Conservation (phyloP, 1,140 invertebrate species). For the Asbolus verrucosus region DNA sequence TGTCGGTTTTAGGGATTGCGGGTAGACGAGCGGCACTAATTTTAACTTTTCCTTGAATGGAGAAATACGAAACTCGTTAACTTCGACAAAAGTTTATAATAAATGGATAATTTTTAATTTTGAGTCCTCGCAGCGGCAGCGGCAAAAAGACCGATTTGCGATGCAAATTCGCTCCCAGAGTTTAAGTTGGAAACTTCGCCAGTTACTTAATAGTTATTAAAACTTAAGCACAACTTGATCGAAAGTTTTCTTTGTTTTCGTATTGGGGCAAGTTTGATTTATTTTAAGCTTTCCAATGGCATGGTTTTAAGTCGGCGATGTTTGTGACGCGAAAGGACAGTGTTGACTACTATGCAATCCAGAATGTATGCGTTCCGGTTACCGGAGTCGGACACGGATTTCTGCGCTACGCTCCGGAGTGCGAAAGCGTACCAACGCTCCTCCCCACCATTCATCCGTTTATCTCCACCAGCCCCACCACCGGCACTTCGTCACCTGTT, state of each 20-base stretch:
- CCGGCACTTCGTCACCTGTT: constrained; percentile 44
- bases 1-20: neutral
- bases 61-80: too few relatives aligned
- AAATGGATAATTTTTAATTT: constrained; percentile 10
- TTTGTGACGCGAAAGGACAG: constrained; percentile 23
- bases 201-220: too few relatives aligned
- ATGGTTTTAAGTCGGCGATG: constrained; percentile 15
- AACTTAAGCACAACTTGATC: neutral
- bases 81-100: too few relatives aligned
- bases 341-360: constrained; percentile 32
- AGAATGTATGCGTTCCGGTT: constrained; percentile 36
- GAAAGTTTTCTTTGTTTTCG: neutral
- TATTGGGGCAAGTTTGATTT: neutral
- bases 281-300: neutral
- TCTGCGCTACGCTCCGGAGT: constrained; percentile 41
- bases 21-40: constrained; percentile 10
- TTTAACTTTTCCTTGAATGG: neutral
- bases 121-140: too few relatives aligned
- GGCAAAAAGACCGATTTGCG: too few relatives aligned
- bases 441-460: constrained; percentile 37
- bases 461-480: constrained; percentile 25
- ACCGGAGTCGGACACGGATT: constrained; percentile 39
- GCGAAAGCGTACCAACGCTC: constrained; percentile 29
- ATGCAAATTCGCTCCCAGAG: too few relatives aligned
- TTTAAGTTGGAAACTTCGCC: neutral